Base-by-base conservation (phyloP, 2,888 invertebrate species). In the Teinopalpus imperialis region DNA sequence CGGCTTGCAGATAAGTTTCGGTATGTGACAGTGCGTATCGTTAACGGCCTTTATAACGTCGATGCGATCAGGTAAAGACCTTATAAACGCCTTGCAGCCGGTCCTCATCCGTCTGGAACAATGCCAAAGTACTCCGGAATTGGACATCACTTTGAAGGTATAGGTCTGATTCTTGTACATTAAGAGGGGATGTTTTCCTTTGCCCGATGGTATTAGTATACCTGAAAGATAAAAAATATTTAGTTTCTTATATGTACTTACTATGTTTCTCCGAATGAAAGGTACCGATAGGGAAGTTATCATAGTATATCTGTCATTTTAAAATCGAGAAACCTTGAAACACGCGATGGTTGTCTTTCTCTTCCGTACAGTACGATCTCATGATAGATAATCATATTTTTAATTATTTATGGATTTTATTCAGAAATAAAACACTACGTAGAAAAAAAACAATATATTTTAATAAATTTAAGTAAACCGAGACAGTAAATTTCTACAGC, bases 61-160 rank as follows among this genome's bases (percentile, higher is more conserved):
- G 49, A 73, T 61, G 23, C 62, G 54, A 10, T 69, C 55, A 0
- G 66, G 63, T 1, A 56, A 42, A 0, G 78, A 71, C 48, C 68
- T 80, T 23, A 80, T 59, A 45, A 73, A 78, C 0, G 81, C 81
- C 39, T 79, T 81, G 51, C 81, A 81, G 0, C 81, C 81, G 4
- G 78, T 80, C 20, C 72, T 65, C 6, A 66, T 69, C 10, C 81
- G 58, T 16, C 76, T 56, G 0, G 81, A 81, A 43, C 81, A 81
- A 43, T 81, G 81, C 81, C 81, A 81, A 0, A 81, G 63, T 1
- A 80, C 63, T 4, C 69, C 63, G 1, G 52, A 56, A n/a, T 53
- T 51, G 3, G 80, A 80, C 1, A 66, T 47, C 1, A 74, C 69
- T 49, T 80, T 81, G 56, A 66, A 79, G 0, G 71, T 74, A 54